These are phyloP conservation scores for Larimichthys crocea DNA, from an alignment of 2,113 vertebrate species.

Conservation along the genomic window DNA sequence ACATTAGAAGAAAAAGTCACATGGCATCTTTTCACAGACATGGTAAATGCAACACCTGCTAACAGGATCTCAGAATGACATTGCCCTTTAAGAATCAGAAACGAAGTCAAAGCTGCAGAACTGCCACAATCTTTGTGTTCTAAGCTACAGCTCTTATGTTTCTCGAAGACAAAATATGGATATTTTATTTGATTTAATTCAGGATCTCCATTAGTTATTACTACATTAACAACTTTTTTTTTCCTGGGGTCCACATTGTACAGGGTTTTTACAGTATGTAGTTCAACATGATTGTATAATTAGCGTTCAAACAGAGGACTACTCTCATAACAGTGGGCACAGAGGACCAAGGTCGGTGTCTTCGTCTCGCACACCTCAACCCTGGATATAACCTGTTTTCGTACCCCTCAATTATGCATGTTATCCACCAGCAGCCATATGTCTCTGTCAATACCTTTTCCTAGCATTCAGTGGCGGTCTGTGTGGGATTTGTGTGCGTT, in stretches of 20 bases:
- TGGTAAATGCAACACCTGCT: background rate
- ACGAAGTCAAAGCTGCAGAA: background rate
- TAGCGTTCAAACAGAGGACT: slow-evolving; percentile 67
- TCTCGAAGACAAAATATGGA: slow-evolving; percentile 35
- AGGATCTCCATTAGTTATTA: too few species aligned
- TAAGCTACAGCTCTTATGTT: slow-evolving; percentile 31
- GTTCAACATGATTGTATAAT: slow-evolving; percentile 73
- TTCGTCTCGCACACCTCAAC: slow-evolving; percentile 60
- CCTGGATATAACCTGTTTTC: slow-evolving; percentile 78
- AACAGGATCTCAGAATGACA: background rate
- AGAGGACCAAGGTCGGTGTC: slow-evolving; percentile 70
- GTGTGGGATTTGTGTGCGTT: slow-evolving; percentile 85
- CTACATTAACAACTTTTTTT: too few species aligned
- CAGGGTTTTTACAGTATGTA: slow-evolving; percentile 39
- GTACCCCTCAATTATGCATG: slow-evolving; percentile 84
- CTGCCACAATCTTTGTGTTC: slow-evolving; percentile 5
- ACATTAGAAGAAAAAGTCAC: background rate
- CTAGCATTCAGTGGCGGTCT: slow-evolving; percentile 76
- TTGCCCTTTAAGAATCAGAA: background rate
- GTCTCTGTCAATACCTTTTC: slow-evolving; percentile 86
- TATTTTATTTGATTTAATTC: too few species aligned
- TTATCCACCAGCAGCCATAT: slow-evolving; percentile 82
- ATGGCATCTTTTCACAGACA: background rate
- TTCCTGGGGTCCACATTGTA: background rate
- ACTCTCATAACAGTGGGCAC: slow-evolving; percentile 54